Base-by-base conservation (phyloP, 2,113 vertebrate species). In the Anarhynchus alexandrinus region DNA sequence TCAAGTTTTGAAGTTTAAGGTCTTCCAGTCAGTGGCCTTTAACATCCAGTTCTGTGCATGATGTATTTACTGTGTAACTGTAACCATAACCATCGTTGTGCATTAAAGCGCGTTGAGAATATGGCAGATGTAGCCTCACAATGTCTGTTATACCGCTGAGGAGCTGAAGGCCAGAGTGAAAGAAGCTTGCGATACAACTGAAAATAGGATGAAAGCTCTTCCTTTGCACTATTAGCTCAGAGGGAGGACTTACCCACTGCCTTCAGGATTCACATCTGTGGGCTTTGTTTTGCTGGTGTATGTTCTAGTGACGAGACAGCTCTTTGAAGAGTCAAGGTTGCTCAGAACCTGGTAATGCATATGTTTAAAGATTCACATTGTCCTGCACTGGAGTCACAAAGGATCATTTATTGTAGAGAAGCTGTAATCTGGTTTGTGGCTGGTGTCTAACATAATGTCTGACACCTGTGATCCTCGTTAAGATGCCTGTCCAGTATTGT, bases 1-100 rank as follows among this genome's bases (percentile, higher is more conserved):
- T 58, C 6, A 22, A 1, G 30, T 42, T 81, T 15, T 23, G 17
- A 23, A 40, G 47, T 29, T 36, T 6, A 15, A 5, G 2, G 32
- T 72, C 29, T 81, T 67, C 26, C 26, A 19, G 66, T 74, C 32
- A 17, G 40, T 3, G 5, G 27, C 49, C 13, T 69, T 47, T 61
- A 69, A 14, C 32, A 3, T 40, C 17, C 0, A 6, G 4, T 40
- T 87, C 61, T 45, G 36, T 55, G 30, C 2, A 0, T n/a, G 52
- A 27, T 69, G 20, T 25, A 19, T 76, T 54, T 54, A 17, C 34
- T 52, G 29, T 45, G 0, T 26, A 7, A 45, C 40, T 64, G 0
- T 26, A 7, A 45, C 40, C 59, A 29, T 30, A 19, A 43, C 26
- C 18, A 10, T 21, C 26, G 21, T 17, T 58, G 43, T 52, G 40